Evolutionary conservation across 2,888 invertebrate species (phyloP), one percentile per base, ranked within the genome.

Genomic region (Ornithoptera alexandrae): DNA sequence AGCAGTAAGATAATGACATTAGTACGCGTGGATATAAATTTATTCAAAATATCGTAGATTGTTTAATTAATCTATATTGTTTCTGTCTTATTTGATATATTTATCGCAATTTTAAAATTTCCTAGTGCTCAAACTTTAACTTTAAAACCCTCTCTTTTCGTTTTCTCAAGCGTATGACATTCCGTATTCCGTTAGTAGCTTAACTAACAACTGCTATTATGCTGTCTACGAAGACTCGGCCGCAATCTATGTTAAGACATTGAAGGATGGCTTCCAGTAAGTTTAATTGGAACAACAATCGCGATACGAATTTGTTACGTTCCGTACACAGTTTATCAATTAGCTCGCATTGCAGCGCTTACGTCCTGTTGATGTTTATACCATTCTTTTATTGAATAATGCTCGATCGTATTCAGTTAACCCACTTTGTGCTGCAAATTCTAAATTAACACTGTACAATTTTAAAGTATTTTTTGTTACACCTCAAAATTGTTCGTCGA

Each of bases 231-330:
- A 67, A 61, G 24, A 61, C 64, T 59, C 15, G 42, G 50, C 39
- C 53, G 62, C 67, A 60, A 67, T 57, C 22, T 53, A 70, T n/a
- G 59, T 62, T 30, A 24, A 66, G 72, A 74, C 74, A 67, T 73
- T 68, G 72, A 74, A 68, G 73, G 79, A 79, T 81, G 78, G 81
- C 80, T 83, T 80, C 81, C 82, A 79, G 77, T 82, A 80, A 79
- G 79, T 83, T 84, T 88, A 87, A 88, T 87, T 87, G 84, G 80
- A 82, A 82, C 82, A 80, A 77, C 79, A 79, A 77, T 79, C 81
- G 81, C 80, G 81, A 81, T 84, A 84, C 81, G 76, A 80, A 75
- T 73, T 73, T 80, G 72, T 76, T 79, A 74, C 78, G 69, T 72
- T 30, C 79, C 78, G 76, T 79, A 78, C 79, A 82, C 83, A 82